A percentile compares a stretch with the other conserved stretches of the same genome.
These are phyloP conservation scores for Cinclus cinclus DNA, from an alignment of 2,113 vertebrate species.

Conservation along the genomic window DNA sequence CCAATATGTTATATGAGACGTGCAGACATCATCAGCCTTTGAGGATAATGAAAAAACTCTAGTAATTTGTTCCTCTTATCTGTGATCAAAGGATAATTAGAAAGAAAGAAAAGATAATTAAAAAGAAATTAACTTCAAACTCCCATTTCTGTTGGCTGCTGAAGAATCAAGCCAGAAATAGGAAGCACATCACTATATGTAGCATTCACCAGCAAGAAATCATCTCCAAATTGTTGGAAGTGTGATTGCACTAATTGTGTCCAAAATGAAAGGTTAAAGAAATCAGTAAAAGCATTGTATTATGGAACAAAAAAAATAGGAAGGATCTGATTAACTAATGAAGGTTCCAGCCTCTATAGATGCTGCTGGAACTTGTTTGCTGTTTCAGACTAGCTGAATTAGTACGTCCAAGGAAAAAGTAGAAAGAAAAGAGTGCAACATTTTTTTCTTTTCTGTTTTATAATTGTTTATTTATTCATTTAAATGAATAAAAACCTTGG, in stretches of 20 bases:
- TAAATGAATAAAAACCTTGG: conserved; percentile 54
- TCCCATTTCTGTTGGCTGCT: conserved; percentile 52
- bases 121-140: conserved; percentile 71
- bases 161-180: conserved; percentile 47
- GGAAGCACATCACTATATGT: background rate
- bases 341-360: background rate
- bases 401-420: background rate
- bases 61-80: conserved; percentile 68
- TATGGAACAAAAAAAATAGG: background rate
- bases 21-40: conserved; percentile 61
- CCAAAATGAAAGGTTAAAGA: conserved; percentile 52
- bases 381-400: background rate
- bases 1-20: conserved; percentile 4
- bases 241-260: conserved; percentile 56
- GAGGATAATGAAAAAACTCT: conserved; percentile 62
- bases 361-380: background rate
- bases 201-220: conserved; percentile 53
- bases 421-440: background rate
- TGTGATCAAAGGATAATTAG: conserved; percentile 75
- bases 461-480: conserved; percentile 55
- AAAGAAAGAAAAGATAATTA: conserved; percentile 74
- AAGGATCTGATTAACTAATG: conserved; percentile 20
- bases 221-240: conserved; percentile 52
- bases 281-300: conserved; percentile 36
- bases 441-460: background rate